Conservation (phyloP, 2,888 invertebrate genomes). For the Agrochola lota region DNA sequence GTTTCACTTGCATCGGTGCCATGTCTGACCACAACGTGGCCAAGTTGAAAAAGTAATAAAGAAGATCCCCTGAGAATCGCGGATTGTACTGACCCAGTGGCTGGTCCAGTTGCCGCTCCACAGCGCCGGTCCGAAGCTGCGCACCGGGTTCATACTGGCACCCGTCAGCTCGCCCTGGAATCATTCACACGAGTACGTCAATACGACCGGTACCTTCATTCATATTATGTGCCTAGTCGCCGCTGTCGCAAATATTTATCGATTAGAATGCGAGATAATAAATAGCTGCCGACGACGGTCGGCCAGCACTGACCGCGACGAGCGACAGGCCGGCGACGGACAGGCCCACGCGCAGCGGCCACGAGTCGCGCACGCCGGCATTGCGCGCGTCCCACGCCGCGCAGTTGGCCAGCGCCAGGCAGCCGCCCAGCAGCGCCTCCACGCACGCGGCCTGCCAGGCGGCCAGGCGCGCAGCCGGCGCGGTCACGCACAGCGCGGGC, state of each 20-base stretch:
- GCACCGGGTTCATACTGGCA: slow-evolving; percentile 93
- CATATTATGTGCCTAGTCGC: background rate
- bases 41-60: background rate
- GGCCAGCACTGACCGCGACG: slow-evolving; percentile 89
- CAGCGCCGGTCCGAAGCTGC: slow-evolving; percentile 93
- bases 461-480: slow-evolving; percentile 85
- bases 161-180: slow-evolving; percentile 93
- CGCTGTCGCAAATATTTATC: too few species aligned
- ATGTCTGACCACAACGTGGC: background rate
- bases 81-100: slow-evolving; percentile 91
- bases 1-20: background rate
- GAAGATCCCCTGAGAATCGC: too few species aligned
- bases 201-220: background rate
- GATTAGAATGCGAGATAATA: background rate
- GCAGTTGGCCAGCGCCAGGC: slow-evolving; percentile 92
- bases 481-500: slow-evolving; percentile 76
- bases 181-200: background rate
- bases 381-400: slow-evolving; percentile 93
- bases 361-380: slow-evolving; percentile 91
- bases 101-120: slow-evolving; percentile 90
- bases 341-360: slow-evolving; percentile 92
- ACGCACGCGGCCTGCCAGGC: slow-evolving; percentile 87
- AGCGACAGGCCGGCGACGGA: slow-evolving; percentile 91
- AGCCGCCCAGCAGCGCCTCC: slow-evolving; percentile 91
- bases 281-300: background rate